These are phyloP conservation scores for Acanthosepion esculentum DNA, from an alignment of 2,888 invertebrate genomes.

Conservation along the genomic window DNA sequence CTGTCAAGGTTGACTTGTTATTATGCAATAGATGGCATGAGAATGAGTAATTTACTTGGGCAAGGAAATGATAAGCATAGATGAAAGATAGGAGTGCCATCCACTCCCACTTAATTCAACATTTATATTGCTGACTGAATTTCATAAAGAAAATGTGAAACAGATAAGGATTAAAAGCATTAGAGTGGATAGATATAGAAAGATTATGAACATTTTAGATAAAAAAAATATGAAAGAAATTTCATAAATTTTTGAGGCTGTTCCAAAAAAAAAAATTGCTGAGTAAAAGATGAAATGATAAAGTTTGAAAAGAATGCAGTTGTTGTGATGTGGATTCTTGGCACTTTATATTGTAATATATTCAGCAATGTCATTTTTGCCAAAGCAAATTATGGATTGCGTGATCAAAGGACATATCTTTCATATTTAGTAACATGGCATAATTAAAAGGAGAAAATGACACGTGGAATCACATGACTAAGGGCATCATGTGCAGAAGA, in stretches of 20 bases:
- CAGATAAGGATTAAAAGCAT: background rate
- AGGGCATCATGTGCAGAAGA: no score
- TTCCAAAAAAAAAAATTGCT: background rate
- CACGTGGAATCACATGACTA: no score
- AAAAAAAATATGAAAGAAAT: background rate
- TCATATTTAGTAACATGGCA: no score
- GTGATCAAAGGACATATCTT: no score
- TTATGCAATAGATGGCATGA: background rate
- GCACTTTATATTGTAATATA: no score
- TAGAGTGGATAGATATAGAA: background rate
- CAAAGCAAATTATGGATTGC: no score
- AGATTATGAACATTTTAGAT: background rate
- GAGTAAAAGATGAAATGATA: background rate
- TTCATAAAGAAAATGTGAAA: background rate
- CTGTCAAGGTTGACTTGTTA: conserved; percentile 18
- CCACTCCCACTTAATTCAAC: background rate
- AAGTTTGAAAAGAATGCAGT: background rate
- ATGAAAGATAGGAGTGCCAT: conserved; percentile 6
- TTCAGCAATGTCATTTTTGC: no score
- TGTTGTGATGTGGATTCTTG: no score
- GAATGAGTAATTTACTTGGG: background rate
- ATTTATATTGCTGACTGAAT: background rate
- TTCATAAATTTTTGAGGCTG: background rate
- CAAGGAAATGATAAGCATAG: background rate
- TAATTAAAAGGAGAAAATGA: no score